phyloP scores from a whole-genome alignment of 2,888 invertebrate species.

The Spilarctia lutea region DNA sequence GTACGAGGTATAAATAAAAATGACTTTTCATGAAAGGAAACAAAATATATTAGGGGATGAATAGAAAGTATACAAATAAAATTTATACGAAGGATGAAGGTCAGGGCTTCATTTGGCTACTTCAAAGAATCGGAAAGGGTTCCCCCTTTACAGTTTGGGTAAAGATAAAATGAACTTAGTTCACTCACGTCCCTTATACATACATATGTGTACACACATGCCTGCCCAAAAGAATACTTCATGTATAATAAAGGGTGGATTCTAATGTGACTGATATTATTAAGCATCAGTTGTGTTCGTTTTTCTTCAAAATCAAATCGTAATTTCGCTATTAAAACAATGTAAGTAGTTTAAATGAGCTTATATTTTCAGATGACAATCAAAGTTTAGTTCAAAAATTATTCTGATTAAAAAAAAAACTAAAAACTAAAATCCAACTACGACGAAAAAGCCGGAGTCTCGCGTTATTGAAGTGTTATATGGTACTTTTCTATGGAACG shows the following conservation, averaged over 20 bases:
- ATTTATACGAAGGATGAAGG: background rate
- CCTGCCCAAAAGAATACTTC: too few species aligned
- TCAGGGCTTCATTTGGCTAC: background rate
- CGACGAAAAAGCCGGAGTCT: too few species aligned
- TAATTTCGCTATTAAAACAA: too few species aligned
- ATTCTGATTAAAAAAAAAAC: too few species aligned
- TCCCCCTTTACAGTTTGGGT: background rate
- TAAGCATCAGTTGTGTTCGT: too few species aligned
- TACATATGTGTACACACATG: background rate
- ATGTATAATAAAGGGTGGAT: too few species aligned
- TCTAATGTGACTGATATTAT: too few species aligned
- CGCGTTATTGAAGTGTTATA: too few species aligned
- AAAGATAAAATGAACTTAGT: background rate
- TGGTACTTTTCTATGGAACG: too few species aligned
- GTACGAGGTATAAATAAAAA: background rate
- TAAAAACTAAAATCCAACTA: too few species aligned
- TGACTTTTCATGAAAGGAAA: background rate
- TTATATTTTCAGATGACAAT: background rate
- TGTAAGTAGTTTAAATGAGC: background rate
- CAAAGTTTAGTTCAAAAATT: background rate
- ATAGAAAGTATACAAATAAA: background rate
- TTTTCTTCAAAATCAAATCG: too few species aligned
- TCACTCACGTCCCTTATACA: background rate
- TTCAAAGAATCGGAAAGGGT: slow-evolving; percentile 1
- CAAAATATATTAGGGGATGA: background rate